These are phyloP conservation scores for Beris morrisii DNA, from an alignment of 2,888 invertebrate genomes.

Conservation along the genomic window DNA sequence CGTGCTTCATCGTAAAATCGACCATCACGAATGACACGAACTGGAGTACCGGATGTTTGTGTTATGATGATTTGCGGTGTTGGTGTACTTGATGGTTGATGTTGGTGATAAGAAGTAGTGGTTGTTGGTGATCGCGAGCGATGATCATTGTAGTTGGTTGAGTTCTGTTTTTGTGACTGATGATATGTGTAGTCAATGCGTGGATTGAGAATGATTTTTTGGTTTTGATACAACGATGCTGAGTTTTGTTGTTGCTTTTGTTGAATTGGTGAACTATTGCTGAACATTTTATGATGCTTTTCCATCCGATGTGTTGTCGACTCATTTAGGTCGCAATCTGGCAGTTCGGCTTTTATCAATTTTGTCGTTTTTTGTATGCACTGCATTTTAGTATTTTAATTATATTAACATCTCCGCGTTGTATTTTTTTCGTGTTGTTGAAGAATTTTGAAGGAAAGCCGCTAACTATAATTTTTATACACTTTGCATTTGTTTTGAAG, in stretches of 20 bases:
- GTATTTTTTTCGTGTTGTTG: too few species aligned
- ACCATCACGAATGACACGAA: slow-evolving; percentile 56
- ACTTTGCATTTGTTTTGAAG: background rate
- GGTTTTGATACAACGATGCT: slow-evolving; percentile 37
- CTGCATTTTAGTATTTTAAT: slow-evolving; percentile 43
- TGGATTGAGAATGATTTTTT: slow-evolving; percentile 19
- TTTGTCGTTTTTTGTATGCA: slow-evolving; percentile 50
- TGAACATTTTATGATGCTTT: slow-evolving; percentile 10
- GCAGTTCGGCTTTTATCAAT: slow-evolving; percentile 52
- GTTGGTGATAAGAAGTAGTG: slow-evolving; percentile 38
- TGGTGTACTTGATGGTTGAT: slow-evolving; percentile 28
- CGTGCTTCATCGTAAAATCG: slow-evolving; percentile 51
- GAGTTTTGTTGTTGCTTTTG: slow-evolving; percentile 41
- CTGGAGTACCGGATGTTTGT: slow-evolving; percentile 43
- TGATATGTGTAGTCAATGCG: slow-evolving; percentile 9
- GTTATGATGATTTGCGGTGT: slow-evolving; percentile 14
- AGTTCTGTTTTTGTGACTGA: slow-evolving; percentile 9
- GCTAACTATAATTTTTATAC: background rate
- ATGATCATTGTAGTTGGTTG: slow-evolving; percentile 9
- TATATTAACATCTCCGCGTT: too few species aligned
- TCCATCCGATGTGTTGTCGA: slow-evolving; percentile 27
- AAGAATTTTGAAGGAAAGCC: slow-evolving; percentile 16
- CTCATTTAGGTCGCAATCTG: slow-evolving; percentile 49
- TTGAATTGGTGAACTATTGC: background rate
- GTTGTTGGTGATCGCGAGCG: slow-evolving; percentile 37